Percentiles rank a stretch among this genome's conserved stretches.
These are phyloP conservation scores for Podarcis muralis DNA, from an alignment of 2,113 vertebrate genomes.

Conservation along the genomic window DNA sequence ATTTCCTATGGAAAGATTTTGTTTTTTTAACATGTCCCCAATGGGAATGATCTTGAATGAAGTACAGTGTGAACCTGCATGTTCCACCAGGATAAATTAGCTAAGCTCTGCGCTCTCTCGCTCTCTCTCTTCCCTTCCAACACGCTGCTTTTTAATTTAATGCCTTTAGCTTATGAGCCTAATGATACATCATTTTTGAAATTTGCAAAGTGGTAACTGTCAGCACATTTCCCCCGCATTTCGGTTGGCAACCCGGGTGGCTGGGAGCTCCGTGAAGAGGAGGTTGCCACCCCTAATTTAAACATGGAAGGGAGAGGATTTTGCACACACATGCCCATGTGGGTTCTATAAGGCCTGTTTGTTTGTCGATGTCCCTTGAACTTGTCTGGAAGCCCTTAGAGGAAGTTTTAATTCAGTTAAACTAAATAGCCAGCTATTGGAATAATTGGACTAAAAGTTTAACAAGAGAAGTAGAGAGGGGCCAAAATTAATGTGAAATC, in stretches of 20 bases:
- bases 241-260: background rate
- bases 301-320: background rate
- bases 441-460: background rate
- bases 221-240: background rate
- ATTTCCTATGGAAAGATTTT: conserved; percentile 47
- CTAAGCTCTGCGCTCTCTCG: background rate
- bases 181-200: background rate
- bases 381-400: background rate
- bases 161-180: background rate
- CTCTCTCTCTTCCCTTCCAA: background rate
- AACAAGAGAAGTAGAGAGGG: background rate
- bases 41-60: conserved; percentile 1
- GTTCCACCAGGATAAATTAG: background rate
- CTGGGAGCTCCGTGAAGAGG: background rate
- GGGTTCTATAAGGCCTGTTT: background rate
- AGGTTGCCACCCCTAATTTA: background rate
- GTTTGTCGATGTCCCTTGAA: conserved; percentile 16
- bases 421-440: background rate
- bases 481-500: background rate
- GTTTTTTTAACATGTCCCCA: background rate
- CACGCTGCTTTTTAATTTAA: background rate
- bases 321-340: background rate
- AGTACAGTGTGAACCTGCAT: background rate
- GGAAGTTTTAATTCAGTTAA: background rate
- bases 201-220: background rate